Conservation (phyloP, 2,888 invertebrate genomes). For the Nipponacmea schrenckii region DNA sequence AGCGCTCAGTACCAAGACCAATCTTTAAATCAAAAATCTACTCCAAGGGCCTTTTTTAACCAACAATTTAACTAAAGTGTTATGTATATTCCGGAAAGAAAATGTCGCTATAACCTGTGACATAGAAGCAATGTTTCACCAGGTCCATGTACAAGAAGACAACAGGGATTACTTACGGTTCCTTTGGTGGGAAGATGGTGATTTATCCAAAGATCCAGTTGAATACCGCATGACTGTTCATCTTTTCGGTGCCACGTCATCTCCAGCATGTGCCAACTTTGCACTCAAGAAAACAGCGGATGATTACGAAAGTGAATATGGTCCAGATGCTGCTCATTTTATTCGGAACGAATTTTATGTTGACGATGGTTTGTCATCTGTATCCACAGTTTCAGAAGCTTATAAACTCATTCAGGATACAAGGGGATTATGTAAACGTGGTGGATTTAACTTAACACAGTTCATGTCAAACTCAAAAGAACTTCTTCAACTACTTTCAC, state of each 20-base stretch:
- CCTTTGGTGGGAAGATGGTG: conserved; percentile 27
- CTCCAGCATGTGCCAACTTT: conserved; percentile 33
- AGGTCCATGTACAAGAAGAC: conserved; percentile 13
- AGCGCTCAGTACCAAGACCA: conserved; percentile 28
- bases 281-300: conserved; percentile 26
- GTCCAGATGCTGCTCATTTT: conserved; percentile 27
- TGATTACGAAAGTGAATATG: conserved; percentile 17
- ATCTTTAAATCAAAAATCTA: conserved; percentile 31
- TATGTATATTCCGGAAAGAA: conserved; percentile 29
- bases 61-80: conserved; percentile 28
- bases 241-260: conserved; percentile 32
- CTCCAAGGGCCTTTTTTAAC: conserved; percentile 32
- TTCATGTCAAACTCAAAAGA: background rate
- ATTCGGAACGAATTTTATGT: conserved; percentile 35
- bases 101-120: conserved; percentile 32
- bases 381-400: conserved; percentile 19
- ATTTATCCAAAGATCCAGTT: conserved; percentile 30
- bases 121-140: conserved; percentile 32
- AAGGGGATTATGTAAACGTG: background rate
- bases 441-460: background rate
- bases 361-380: conserved; percentile 35
- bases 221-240: no score
- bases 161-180: conserved; percentile 31
- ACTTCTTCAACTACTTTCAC: background rate
- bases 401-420: background rate